Percentiles rank a stretch among this genome's conserved stretches.
Conservation (phyloP, 2,888 invertebrate genomes). For the Synanthedon formicaeformis region DNA sequence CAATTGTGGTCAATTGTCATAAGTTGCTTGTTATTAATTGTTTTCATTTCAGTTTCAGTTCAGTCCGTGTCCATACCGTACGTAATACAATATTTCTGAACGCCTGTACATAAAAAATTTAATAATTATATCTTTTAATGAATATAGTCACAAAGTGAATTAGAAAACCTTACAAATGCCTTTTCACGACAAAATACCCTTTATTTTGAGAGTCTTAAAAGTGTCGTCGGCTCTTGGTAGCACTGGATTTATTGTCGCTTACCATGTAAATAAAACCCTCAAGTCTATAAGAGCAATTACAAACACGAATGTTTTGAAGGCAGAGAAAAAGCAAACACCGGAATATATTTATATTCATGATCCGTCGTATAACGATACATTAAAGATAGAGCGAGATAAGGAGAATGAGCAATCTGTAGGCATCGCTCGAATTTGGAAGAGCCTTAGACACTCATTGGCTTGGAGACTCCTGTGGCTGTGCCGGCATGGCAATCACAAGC, state of each 20-base stretch:
- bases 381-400: conserved; percentile 33
- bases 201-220: conserved; percentile 34
- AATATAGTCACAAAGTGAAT: background rate
- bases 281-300: conserved; percentile 36
- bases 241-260: conserved; percentile 30
- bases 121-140: too few relatives aligned
- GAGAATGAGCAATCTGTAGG: conserved; percentile 36
- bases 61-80: too few relatives aligned
- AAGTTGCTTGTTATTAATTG: too few relatives aligned
- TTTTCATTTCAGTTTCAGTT: too few relatives aligned
- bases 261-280: conserved; percentile 37
- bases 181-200: conserved; percentile 37
- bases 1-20: too few relatives aligned
- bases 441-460: conserved; percentile 73
- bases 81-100: too few relatives aligned
- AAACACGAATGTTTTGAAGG: conserved; percentile 45
- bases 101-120: too few relatives aligned
- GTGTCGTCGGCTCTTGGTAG: conserved; percentile 27
- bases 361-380: conserved; percentile 35
- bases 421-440: conserved; percentile 68
- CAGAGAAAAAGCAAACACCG: conserved; percentile 46
- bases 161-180: conserved; percentile 20
- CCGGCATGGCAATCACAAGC: conserved; percentile 71
- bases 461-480: conserved; percentile 76
- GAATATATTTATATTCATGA: conserved; percentile 64